Base-by-base conservation (phyloP, 2,113 vertebrate genomes). In the Actenoides lindsayi region DNA sequence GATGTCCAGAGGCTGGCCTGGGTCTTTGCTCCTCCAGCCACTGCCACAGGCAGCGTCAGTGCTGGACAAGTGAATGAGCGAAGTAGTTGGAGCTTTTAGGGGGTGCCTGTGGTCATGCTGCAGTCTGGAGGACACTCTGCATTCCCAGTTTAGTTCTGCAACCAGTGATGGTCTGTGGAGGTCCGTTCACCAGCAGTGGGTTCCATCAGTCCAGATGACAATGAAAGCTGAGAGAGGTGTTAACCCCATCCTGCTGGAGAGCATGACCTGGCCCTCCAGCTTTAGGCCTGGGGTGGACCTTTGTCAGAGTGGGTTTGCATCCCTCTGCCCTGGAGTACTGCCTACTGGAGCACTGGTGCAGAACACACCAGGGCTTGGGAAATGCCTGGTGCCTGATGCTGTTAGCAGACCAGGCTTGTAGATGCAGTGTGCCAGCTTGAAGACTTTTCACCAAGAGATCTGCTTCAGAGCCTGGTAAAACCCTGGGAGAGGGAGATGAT, bases 351-450 rank as follows among this genome's bases (percentile, higher is more conserved):
- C 41, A 25, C 8, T 2, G 13, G 67, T 48, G 56, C 71, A 37
- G 6, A 70, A 13, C 41, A 21, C 48, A 30, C 25, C 48, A 13
- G 21, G 35, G 31, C 71, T n/a, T 19, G 28, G 27, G 69, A 63
- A 48, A 5, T 11, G 25, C 1, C 0, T 31, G 46, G 46, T 37
- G 41, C 70, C 71, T 25, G 51, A 13, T 5, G 46, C 28, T 5
- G 0, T 63, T 39, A 17, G 17, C 37, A 31, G 33, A 21, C 44
- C 59, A 13, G 39, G 24, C 1, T 1, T 14, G 24, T 18, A 16
- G 35, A 8, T 54, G 23, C 1, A 2, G 48, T 4, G 1, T 3
- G 7, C 17, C 2, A 6, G 17, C 48, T 33, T 60, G n/a, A 48
- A 35, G 60, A 24, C 73, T 65, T 53, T 57, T 50, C 6, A 7